Base-by-base conservation (phyloP, 2,888 invertebrate species). In the Sussaba pulchella region DNA sequence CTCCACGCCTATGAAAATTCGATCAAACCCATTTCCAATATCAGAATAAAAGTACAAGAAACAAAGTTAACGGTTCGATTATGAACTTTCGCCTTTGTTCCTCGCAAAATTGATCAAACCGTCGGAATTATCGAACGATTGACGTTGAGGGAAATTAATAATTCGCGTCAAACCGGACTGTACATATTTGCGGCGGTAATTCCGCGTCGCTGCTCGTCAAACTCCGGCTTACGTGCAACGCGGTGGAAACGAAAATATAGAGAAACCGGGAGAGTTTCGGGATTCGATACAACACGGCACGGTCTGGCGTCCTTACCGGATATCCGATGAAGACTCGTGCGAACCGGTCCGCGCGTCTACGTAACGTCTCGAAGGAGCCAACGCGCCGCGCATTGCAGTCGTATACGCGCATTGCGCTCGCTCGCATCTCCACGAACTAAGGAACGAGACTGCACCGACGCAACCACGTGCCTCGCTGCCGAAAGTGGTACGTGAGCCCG, bases 401-500 rank as follows among this genome's bases (percentile, higher is more conserved):
- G 21, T 6, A 47, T n/a, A n/a, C n/a, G n/a, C n/a, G n/a, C n/a
- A n/a, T n/a, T n/a, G n/a, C n/a, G n/a, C n/a, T n/a, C n/a, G n/a
- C n/a, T n/a, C n/a, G n/a, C n/a, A n/a, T n/a, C n/a, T n/a, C n/a
- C n/a, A n/a, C n/a, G n/a, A n/a, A n/a, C n/a, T n/a, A n/a, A n/a
- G n/a, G 50, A 14, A 14, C 50, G 17, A 59, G 31, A 12, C 17
- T 9, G 47, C 8, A 47, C 39, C 36, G 50, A 50, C 24, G 36
- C 19, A 19, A 14, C 50, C 39, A 14, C 50, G 21, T 67, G 66
- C 21, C 14, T 39, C 19, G 21, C 36, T 21, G 50, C n/a, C 39
- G 4, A 50, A 67, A 50, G 50, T 39, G 36, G 39, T 67, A 67
- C 66, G 66, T 67, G 66, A 50, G 50, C 43, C 50, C 31, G 31